Evolutionary conservation across 2,797 vertebrate genomes (phyloP), one percentile per base, ranked within the genome.

Genomic region (Heteromormyrus szaboi): DNA sequence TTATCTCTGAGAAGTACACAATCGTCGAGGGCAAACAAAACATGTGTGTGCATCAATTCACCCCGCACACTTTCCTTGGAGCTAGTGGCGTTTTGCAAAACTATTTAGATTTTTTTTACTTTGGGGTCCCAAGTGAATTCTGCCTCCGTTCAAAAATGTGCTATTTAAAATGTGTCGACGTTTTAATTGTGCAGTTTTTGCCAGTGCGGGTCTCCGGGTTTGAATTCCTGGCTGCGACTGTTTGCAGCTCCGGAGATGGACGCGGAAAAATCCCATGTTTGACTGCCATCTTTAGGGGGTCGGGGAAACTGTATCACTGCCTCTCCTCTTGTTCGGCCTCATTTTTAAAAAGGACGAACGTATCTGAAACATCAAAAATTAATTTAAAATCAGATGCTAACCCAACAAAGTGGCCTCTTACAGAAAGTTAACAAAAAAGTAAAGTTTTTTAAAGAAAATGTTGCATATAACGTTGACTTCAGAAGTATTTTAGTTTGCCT

Each of bases 201-300:
- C 59, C 56, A 3, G 19, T 72, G 53, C 29, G 41, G n/a, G 41
- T 33, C 65, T 72, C 84, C 37, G 59, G 33, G 89, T 87, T 56
- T 51, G 53, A 87, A 89, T 89, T 90, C 65, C 89, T 79, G 46
- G 17, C 83, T 53, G 87, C 84, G 29, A 62, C 44, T 0, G 65
- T 88, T 19, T 4, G 50, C 83, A 59, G 46, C 83, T 88, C 54
- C n/a, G 81, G 88, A 81, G 81, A 88, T 44, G 44, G 29, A 59
- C 72, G 53, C 9, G 2, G 83, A 29, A 85, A 83, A 62, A 56
- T 83, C 91, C 87, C 92, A 72, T 84, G 94, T 94, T 94, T 92
- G 93, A 94, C 95, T 95, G 96, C 96, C 96, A 95, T 95, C 96
- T 96, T 96, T 95, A 94, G 96, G 96, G 96, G 93, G 93, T 93